Evolutionary conservation across 2,113 vertebrate genomes (phyloP).

Genomic region (Cinclus mexicanus): DNA sequence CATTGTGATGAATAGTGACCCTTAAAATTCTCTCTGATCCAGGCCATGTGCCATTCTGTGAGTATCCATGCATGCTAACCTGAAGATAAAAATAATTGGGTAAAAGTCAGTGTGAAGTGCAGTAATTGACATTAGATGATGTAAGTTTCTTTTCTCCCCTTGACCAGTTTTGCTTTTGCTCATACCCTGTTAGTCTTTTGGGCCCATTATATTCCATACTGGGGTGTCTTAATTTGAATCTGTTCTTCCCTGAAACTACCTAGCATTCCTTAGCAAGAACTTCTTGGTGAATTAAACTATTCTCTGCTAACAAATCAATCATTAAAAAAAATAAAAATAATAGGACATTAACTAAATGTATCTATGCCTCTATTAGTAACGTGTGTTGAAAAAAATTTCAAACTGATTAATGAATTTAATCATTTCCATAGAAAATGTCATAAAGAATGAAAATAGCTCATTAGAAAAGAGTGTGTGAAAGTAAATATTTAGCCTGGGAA

Average conservation of each 20-base stretch:
- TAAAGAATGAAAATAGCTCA: constrained; percentile 8
- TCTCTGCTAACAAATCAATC: not conserved
- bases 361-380: not conserved
- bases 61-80: not conserved
- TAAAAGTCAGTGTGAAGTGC: constrained; percentile 40
- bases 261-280: not conserved
- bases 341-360: not conserved
- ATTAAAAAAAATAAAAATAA: not conserved
- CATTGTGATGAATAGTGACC: not conserved
- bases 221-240: not conserved
- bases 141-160: not conserved
- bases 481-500: constrained; percentile 36
- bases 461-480: constrained; percentile 1
- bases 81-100: constrained; percentile 40
- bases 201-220: not conserved
- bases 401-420: constrained; percentile 42
- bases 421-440: not conserved
- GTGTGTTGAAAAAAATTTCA: not conserved
- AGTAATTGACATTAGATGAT: not conserved
- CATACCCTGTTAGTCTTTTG: not conserved
- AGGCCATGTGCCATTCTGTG: not conserved
- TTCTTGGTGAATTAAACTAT: not conserved
- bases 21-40: not conserved
- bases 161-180: not conserved
- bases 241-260: not conserved